These are phyloP conservation scores for Merluccius polli DNA, from an alignment of 2,797 vertebrate genomes.

Conservation along the genomic window DNA sequence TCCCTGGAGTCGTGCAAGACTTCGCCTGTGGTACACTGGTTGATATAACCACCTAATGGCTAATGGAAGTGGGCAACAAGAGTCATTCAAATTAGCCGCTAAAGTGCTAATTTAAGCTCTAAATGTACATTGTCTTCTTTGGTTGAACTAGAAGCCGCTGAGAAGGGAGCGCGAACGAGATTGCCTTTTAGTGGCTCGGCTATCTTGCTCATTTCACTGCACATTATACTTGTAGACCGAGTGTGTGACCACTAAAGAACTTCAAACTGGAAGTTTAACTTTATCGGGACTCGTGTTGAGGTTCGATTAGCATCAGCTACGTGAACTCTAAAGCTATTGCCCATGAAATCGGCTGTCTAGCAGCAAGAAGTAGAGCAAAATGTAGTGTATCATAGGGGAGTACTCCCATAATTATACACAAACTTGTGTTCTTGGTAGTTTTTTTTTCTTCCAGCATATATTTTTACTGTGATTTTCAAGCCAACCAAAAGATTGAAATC, in stretches of 20 bases:
- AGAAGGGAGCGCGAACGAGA: background rate
- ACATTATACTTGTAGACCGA: background rate
- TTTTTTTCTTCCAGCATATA: too few species aligned
- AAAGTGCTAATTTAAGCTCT: background rate
- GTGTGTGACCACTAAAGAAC: background rate
- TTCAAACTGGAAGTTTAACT: background rate
- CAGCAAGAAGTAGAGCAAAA: background rate
- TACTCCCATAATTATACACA: background rate
- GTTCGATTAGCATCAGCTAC: background rate
- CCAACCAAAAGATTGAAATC: background rate
- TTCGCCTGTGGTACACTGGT: background rate
- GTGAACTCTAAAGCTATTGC: background rate
- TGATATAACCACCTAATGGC: background rate
- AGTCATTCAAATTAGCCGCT: background rate
- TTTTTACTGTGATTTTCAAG: background rate
- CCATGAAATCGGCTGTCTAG: background rate
- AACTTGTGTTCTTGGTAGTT: background rate
- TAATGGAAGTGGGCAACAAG: background rate
- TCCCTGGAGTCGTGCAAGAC: background rate
- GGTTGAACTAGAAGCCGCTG: background rate
- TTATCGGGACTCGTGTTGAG: background rate
- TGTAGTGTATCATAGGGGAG: background rate
- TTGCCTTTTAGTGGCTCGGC: background rate
- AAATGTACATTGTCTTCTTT: background rate
- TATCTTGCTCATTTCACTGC: background rate